A percentile compares a stretch with the other conserved stretches of the same genome.
Conservation (phyloP, 2,113 vertebrate species). For the Alligator mississippiensis region DNA sequence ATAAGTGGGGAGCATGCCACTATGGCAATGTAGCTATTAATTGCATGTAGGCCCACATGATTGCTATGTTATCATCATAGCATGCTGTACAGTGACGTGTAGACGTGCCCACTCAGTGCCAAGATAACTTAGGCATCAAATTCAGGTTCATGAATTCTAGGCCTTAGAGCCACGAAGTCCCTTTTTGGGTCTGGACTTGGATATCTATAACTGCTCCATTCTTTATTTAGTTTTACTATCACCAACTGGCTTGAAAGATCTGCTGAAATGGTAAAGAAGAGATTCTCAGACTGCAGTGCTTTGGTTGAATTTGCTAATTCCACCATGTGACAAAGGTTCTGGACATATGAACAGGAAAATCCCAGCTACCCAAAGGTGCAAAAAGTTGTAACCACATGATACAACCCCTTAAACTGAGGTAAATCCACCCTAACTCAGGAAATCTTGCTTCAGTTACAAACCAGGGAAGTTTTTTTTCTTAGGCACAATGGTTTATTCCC, state of each 20-base stretch:
- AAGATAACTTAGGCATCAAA: no score
- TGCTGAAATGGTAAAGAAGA: neutral
- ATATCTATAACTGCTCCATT: neutral
- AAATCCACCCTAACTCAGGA: neutral
- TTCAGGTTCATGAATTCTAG: no score
- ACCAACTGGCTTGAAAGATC: neutral
- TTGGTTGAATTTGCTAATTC: neutral
- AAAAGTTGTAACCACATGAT: neutral
- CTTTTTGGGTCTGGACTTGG: neutral
- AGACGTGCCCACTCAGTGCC: no score
- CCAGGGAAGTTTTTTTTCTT: neutral
- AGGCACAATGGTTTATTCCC: neutral
- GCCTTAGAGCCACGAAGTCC: no score
- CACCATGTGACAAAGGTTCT: neutral
- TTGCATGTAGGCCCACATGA: no score
- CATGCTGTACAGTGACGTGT: no score
- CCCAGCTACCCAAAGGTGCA: neutral
- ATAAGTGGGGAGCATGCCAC: no score
- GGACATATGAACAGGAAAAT: neutral
- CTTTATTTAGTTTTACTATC: neutral
- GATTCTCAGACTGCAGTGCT: neutral
- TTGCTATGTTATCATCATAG: no score
- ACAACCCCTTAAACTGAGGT: neutral
- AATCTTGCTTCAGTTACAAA: neutral
- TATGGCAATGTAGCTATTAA: no score